phyloP scores from a whole-genome alignment of 2,888 invertebrate genomes.

The Coecobrya sp. region DNA sequence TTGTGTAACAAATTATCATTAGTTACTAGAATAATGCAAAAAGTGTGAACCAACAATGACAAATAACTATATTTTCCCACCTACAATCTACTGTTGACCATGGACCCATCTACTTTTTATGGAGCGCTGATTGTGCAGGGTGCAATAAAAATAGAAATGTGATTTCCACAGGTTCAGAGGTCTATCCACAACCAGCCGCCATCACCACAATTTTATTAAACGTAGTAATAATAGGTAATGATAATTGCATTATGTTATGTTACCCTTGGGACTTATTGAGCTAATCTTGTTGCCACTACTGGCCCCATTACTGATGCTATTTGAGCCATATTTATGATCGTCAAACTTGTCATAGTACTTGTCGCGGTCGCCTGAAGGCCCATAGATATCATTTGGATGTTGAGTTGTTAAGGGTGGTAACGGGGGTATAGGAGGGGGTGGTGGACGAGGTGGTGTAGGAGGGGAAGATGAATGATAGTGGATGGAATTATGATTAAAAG shows the following conservation, averaged over 20 bases:
- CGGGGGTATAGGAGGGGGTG: conserved; percentile 58
- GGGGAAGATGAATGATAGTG: conserved; percentile 64
- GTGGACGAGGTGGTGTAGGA: conserved; percentile 61
- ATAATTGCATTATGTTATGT: neutral
- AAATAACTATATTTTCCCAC: conserved; percentile 36
- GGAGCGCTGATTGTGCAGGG: neutral
- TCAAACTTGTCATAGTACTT: conserved; percentile 71
- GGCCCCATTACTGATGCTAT: conserved; percentile 47
- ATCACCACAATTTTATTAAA: neutral
- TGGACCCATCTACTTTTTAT: conserved; percentile 3
- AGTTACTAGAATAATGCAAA: conserved; percentile 6
- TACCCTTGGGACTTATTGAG: conserved; percentile 76
- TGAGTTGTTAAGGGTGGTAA: conserved; percentile 64
- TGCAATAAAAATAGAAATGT: neutral
- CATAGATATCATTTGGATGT: conserved; percentile 79
- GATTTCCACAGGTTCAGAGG: neutral
- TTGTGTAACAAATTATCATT: neutral
- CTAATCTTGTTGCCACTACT: conserved; percentile 67
- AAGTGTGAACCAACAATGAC: conserved; percentile 48
- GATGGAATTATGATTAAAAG: conserved; percentile 56
- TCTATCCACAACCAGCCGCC: neutral
- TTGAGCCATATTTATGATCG: conserved; percentile 55
- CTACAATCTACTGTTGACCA: conserved; percentile 31
- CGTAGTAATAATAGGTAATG: neutral
- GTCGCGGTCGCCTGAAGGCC: conserved; percentile 65